phyloP scores from a whole-genome alignment of 2,113 vertebrate genomes.

The Ictalurus furcatus region DNA sequence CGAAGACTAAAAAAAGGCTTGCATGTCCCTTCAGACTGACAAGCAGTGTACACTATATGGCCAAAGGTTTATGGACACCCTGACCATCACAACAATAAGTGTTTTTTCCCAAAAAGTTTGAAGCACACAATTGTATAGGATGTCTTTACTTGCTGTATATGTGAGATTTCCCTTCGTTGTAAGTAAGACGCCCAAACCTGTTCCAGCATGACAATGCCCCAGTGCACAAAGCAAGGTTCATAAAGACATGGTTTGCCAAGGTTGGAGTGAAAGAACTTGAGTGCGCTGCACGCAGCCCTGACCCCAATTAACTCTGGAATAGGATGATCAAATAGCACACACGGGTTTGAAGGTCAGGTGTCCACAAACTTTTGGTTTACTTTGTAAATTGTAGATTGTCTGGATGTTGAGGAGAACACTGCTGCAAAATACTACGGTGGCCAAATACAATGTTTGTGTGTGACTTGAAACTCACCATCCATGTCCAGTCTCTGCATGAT shows the following conservation, averaged over 20 bases:
- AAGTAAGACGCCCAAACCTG: background rate
- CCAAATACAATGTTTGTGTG: background rate
- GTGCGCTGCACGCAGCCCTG: background rate
- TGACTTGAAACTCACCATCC: constrained; percentile 88
- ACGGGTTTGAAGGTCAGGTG: background rate
- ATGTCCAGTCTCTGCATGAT: constrained; percentile 88
- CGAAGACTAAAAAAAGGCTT: too few species aligned
- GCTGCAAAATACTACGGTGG: background rate
- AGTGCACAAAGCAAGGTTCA: background rate
- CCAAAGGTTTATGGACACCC: background rate
- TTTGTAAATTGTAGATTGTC: background rate
- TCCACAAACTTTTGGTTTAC: background rate
- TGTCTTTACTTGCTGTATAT: too few species aligned
- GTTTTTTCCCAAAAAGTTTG: background rate
- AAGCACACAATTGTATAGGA: background rate
- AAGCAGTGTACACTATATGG: background rate
- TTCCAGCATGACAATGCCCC: background rate
- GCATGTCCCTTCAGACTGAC: too few species aligned
- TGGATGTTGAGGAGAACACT: background rate
- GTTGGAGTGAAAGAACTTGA: background rate
- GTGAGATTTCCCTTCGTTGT: too few species aligned
- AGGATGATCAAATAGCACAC: background rate
- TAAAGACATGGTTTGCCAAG: background rate
- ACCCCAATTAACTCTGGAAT: background rate
- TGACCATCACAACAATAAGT: background rate